These are phyloP conservation scores for Heliothis virescens DNA, from an alignment of 1,140 invertebrate species.

Conservation along the genomic window DNA sequence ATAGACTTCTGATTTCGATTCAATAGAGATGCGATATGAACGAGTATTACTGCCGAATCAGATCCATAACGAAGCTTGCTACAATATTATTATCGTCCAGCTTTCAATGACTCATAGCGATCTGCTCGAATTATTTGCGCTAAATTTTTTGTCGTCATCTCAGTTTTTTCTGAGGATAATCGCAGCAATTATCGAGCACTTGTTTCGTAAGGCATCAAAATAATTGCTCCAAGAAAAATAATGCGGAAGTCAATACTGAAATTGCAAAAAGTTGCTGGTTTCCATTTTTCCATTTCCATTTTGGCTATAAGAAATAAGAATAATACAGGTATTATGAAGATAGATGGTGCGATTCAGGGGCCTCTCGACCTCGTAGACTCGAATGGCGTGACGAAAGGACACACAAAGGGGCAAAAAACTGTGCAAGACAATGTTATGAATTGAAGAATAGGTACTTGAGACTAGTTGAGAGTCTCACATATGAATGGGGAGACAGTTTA, in stretches of 20 bases:
- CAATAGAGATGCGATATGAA: conserved; percentile 11
- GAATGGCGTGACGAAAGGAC: conserved; percentile 63
- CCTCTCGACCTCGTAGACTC: conserved; percentile 62
- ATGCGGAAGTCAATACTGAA: conserved; percentile 51
- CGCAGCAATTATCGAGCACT: conserved; percentile 52
- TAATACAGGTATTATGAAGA: conserved; percentile 22
- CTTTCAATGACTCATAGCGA: conserved; percentile 66
- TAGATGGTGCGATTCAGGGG: conserved; percentile 52
- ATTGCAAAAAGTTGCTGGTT: conserved; percentile 43
- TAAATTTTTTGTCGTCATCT: conserved; percentile 55
- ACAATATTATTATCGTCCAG: conserved; percentile 61
- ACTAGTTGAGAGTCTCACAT: conserved; percentile 26
- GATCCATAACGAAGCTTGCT: conserved; percentile 17
- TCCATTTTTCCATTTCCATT: conserved; percentile 46
- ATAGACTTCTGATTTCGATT: conserved; percentile 21
- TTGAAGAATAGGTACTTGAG: conserved; percentile 52
- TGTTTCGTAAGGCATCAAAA: conserved; percentile 37
- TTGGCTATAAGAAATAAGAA: conserved; percentile 27
- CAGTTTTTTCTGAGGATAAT: conserved; percentile 54
- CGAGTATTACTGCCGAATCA: conserved; percentile 5
- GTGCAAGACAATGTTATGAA: conserved; percentile 51
- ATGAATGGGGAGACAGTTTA: conserved; percentile 41
- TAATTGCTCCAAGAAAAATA: conserved; percentile 47
- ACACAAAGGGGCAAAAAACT: conserved; percentile 58
- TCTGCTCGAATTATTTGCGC: conserved; percentile 71